phyloP scores from a whole-genome alignment of 2,888 invertebrate genomes.

The Drosophila colorata region DNA sequence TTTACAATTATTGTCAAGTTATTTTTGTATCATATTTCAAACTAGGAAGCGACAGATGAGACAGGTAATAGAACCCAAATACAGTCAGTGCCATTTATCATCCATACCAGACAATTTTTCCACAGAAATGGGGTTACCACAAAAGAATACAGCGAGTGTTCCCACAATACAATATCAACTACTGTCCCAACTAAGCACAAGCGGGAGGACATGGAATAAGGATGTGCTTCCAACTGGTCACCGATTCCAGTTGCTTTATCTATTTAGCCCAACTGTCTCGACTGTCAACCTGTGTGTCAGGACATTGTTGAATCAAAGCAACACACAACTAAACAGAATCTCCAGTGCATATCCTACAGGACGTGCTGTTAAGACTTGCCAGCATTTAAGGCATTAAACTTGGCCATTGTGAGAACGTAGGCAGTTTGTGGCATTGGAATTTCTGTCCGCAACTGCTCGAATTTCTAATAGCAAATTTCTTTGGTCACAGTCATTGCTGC shows the following conservation, averaged over 20 bases:
- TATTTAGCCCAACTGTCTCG: slow-evolving; percentile 6
- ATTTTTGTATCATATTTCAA: slow-evolving; percentile 11
- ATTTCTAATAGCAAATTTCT: slow-evolving; percentile 1
- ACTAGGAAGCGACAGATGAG: not conserved
- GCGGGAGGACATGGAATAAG: not conserved
- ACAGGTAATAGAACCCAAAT: slow-evolving; percentile 19
- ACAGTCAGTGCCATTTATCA: slow-evolving; percentile 19
- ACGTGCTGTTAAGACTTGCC: not conserved
- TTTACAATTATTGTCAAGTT: not conserved
- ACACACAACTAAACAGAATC: not conserved
- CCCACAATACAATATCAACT: not conserved
- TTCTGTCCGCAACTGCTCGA: not conserved
- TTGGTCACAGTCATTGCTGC: not conserved
- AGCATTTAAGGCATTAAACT: slow-evolving; percentile 6
- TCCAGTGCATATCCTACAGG: not conserved
- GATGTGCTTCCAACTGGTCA: not conserved
- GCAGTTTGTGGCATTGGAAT: slow-evolving; percentile 6
- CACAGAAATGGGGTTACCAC: not conserved
- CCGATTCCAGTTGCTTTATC: slow-evolving; percentile 11
- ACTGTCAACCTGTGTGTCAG: slow-evolving; percentile 4
- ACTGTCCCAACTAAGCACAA: not conserved
- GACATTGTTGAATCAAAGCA: slow-evolving; percentile 7
- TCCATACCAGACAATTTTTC: not conserved
- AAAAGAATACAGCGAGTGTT: no score
- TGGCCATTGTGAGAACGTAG: slow-evolving; percentile 2